These are phyloP conservation scores for Squalus acanthias DNA, from an alignment of 2,797 vertebrate genomes.

Conservation along the genomic window DNA sequence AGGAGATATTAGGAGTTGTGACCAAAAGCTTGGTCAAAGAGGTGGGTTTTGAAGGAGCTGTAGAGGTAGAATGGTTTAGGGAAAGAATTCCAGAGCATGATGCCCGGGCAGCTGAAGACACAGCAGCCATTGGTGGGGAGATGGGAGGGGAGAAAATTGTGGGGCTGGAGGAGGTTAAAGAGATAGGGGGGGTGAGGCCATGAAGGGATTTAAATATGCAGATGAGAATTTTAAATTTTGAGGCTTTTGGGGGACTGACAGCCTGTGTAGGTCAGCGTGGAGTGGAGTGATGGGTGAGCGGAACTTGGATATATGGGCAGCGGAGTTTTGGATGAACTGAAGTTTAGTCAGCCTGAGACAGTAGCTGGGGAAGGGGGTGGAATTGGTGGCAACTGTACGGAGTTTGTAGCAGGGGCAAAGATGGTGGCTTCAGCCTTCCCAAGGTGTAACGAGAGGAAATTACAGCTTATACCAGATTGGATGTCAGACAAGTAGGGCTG, in stretches of 20 bases:
- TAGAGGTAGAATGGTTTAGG: background rate
- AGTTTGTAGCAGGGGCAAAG: background rate
- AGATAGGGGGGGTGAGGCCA: background rate
- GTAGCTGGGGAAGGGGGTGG: background rate
- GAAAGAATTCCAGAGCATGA: background rate
- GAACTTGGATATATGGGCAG: background rate
- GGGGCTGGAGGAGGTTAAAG: background rate
- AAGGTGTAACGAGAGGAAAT: background rate
- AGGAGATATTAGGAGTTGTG: background rate
- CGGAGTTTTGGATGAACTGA: background rate
- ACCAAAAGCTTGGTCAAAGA: background rate
- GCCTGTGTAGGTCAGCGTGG: background rate
- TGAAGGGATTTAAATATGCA: background rate
- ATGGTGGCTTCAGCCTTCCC: background rate
- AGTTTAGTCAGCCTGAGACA: background rate
- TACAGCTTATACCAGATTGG: background rate
- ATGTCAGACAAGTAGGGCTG: background rate
- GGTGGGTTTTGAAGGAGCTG: background rate
- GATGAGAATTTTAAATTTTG: background rate
- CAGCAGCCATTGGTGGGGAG: background rate
- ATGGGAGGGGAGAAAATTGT: background rate
- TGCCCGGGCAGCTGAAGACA: background rate
- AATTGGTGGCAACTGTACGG: background rate
- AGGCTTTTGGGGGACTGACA: background rate
- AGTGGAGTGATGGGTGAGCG: background rate